phyloP scores from a whole-genome alignment of 2,113 vertebrate genomes.

The Perca flavescens region DNA sequence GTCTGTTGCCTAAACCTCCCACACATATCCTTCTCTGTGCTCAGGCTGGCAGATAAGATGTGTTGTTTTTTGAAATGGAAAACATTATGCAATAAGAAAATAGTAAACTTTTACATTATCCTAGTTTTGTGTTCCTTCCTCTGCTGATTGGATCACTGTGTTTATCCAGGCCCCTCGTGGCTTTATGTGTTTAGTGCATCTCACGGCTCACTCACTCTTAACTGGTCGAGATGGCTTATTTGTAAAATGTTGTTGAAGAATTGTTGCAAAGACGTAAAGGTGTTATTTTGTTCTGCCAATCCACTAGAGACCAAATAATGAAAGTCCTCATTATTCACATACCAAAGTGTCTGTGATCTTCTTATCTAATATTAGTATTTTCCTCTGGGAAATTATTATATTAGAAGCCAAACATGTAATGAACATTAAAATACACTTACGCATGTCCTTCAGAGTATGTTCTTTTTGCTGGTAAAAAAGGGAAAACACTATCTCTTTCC shows the following conservation, averaged over 20 bases:
- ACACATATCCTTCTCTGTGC: slow-evolving; percentile 30
- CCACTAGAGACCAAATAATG: slow-evolving; percentile 45
- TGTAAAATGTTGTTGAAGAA: slow-evolving; percentile 46
- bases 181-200: slow-evolving; percentile 17
- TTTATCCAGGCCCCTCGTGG: slow-evolving; percentile 33
- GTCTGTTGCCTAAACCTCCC: slow-evolving; percentile 51
- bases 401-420: slow-evolving; percentile 19
- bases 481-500: not conserved
- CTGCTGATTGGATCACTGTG: slow-evolving; percentile 29
- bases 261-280: slow-evolving; percentile 58
- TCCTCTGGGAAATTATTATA: slow-evolving; percentile 34
- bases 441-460: slow-evolving; percentile 1
- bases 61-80: slow-evolving; percentile 46
- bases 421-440: slow-evolving; percentile 11
- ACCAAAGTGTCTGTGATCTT: slow-evolving; percentile 42
- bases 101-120: slow-evolving; percentile 19
- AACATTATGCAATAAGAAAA: slow-evolving; percentile 42
- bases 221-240: slow-evolving; percentile 44
- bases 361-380: slow-evolving; percentile 45
- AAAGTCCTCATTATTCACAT: slow-evolving; percentile 60
- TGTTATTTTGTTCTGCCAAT: slow-evolving; percentile 65
- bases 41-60: slow-evolving; percentile 46
- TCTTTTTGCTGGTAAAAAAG: not conserved
- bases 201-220: slow-evolving; percentile 27
- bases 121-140: not conserved